Base-by-base conservation (phyloP, 2,888 invertebrate genomes). In the Epistrophe grossulariae region DNA sequence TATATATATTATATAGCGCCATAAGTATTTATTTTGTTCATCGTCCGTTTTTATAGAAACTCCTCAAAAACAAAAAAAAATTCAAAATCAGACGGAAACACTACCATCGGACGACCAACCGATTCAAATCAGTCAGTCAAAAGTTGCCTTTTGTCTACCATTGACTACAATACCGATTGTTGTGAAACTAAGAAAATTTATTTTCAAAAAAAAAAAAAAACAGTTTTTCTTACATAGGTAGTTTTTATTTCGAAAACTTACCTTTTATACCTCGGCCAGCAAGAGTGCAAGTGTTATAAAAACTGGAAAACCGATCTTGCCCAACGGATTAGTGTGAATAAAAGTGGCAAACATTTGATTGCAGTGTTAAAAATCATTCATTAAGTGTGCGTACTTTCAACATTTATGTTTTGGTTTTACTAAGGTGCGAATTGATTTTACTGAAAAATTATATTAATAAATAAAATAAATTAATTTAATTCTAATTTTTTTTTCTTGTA, bases 61-160 rank as follows among this genome's bases (percentile, higher is more conserved):
- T 82, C 82, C 85, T 74, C 38, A 64, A 76, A 81, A 85, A 78
- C 35, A 68, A 52, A 52, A 48, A 52, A 48, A 72, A 55, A 77
- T 82, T 43, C 74, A 82, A 74, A 78, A 74, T 64, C 70, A 66
- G 73, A 68, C 59, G 74, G 78, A 85, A 78, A 82, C 70, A 81
- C 81, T 68, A 59, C 62, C 77, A 43, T n/a, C 62, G 77, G 84
- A 68, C 72, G 77, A 74, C 81, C 85, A 64, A 85, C 81, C 85
- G 71, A 85, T 59, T 85, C 85, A 64, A 85, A 82, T 85, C 81
- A 85, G 78, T 85, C 85, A 85, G 85, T 85, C 78, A 82, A 82
- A 85, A 85, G 74, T 82, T 74, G 85, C 74, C 85, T 74, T 68
- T 68, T 81, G 72, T 81, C 84, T 68, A 55, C 84, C 84, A 84